phyloP scores from a whole-genome alignment of 1,140 invertebrate species.

The Anadara kagoshimensis region DNA sequence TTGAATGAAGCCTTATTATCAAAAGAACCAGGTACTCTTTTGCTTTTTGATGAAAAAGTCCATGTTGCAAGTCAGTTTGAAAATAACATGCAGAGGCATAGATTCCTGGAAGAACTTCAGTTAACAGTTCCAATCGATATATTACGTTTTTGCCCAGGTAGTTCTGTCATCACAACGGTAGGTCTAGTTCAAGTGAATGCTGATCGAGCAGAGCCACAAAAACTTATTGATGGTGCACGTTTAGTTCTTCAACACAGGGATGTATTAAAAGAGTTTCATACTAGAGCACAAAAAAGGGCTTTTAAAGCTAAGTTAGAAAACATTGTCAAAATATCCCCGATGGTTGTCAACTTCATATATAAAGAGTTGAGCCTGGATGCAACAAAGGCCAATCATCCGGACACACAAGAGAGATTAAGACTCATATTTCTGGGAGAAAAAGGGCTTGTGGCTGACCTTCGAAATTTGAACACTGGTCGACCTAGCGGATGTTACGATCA shows the following conservation, averaged over 20 bases:
- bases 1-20: neutral
- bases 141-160: slow-evolving; percentile 5
- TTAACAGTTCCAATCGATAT: slow-evolving; percentile 19
- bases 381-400: slow-evolving; percentile 25
- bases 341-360: slow-evolving; percentile 39
- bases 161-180: neutral
- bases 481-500: neutral
- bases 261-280: slow-evolving; percentile 1
- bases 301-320: neutral
- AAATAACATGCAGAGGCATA: neutral
- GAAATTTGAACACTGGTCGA: neutral
- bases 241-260: no score
- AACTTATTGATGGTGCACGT: slow-evolving; percentile 6
- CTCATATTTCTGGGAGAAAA: neutral
- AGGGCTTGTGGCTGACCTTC: neutral
- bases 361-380: slow-evolving; percentile 36
- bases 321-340: neutral
- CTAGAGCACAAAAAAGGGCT: neutral
- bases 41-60: neutral
- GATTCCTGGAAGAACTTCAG: slow-evolving; percentile 9
- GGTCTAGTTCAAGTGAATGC: neutral
- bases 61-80: neutral
- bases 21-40: neutral
- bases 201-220: neutral
- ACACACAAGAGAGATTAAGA: slow-evolving; percentile 29